Percentiles rank a stretch among this genome's conserved stretches.
phyloP scores from a whole-genome alignment of 2,888 invertebrate genomes.

The Cheilosia variabilis region DNA sequence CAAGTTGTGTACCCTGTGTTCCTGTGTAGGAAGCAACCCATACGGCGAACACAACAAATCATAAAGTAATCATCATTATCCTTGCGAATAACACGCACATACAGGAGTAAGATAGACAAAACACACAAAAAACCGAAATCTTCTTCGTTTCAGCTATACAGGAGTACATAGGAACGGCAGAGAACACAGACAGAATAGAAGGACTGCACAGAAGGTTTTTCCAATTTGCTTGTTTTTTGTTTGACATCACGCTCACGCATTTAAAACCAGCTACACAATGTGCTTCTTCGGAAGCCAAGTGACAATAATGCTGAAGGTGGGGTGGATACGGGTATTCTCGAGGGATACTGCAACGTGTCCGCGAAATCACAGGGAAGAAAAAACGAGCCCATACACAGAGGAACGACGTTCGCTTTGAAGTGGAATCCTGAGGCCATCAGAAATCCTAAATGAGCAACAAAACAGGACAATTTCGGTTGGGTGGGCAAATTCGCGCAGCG shows the following conservation, averaged over 20 bases:
- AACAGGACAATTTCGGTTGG: conserved; percentile 74
- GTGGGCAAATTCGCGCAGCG: conserved; percentile 61
- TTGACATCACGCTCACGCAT: conserved; percentile 69
- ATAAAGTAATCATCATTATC: conserved; percentile 75
- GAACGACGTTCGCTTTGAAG: conserved; percentile 65
- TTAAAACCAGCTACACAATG: conserved; percentile 22
- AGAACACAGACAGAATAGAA: conserved; percentile 41
- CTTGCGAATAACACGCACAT: conserved; percentile 59
- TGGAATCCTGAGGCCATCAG: conserved; percentile 61
- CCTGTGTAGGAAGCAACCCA: conserved; percentile 57
- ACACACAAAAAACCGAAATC: conserved; percentile 16
- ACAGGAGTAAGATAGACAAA: conserved; percentile 29
- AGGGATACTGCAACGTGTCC: conserved; percentile 58
- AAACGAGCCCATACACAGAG: conserved; percentile 3
- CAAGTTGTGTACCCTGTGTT: conserved; percentile 56
- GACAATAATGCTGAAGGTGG: conserved; percentile 34
- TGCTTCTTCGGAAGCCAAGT: conserved; percentile 40
- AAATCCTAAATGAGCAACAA: conserved; percentile 73
- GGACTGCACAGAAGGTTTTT: conserved; percentile 37
- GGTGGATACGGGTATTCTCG: conserved; percentile 28
- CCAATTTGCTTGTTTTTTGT: conserved; percentile 63
- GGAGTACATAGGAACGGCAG: conserved; percentile 24
- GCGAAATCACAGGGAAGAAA: conserved; percentile 29
- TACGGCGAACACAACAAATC: conserved; percentile 58
- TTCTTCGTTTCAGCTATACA: conserved; percentile 23